phyloP scores from a whole-genome alignment of 2,113 vertebrate genomes.

The Prunella himalayana region DNA sequence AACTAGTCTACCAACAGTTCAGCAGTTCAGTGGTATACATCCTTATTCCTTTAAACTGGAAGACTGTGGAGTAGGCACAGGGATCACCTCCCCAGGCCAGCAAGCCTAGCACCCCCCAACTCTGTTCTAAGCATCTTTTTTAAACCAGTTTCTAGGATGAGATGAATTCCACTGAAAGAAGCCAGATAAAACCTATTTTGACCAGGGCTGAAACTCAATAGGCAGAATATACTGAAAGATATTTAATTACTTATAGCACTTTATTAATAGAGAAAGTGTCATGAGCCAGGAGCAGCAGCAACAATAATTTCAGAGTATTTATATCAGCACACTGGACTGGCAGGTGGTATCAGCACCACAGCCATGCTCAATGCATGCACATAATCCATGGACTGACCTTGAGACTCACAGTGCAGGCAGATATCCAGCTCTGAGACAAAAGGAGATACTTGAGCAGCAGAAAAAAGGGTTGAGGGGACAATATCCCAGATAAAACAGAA shows the following conservation, averaged over 20 bases:
- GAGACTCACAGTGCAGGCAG: slow-evolving; percentile 84
- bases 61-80: background rate
- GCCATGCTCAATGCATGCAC: background rate
- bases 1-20: background rate
- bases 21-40: background rate
- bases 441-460: slow-evolving; percentile 81
- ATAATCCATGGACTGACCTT: slow-evolving; percentile 83
- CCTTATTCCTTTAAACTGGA: background rate
- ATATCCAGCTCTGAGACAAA: slow-evolving; percentile 88
- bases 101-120: background rate
- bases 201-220: background rate
- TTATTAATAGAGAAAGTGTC: background rate
- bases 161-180: background rate
- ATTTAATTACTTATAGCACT: background rate
- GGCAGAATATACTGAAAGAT: background rate
- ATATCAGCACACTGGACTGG: background rate
- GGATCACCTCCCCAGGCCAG: background rate
- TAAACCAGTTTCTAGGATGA: background rate
- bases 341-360: background rate
- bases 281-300: background rate
- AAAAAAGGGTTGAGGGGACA: slow-evolving; percentile 52
- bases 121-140: background rate
- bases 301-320: background rate
- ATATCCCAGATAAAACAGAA: slow-evolving; percentile 39
- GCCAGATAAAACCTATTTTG: background rate